phyloP scores from a whole-genome alignment of 2,797 vertebrate species.

The Columba guinea region DNA sequence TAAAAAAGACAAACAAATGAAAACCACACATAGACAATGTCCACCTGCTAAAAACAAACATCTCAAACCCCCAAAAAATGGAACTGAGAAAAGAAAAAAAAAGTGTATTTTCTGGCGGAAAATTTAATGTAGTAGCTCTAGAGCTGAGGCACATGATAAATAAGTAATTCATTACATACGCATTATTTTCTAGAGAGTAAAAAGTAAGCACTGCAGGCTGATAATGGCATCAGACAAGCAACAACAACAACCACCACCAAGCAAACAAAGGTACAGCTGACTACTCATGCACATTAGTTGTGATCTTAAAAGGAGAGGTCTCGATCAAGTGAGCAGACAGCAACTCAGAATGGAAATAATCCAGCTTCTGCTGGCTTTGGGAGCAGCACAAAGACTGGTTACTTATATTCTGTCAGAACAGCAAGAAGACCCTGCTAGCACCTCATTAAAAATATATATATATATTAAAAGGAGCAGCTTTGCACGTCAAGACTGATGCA shows the following conservation, averaged over 20 bases:
- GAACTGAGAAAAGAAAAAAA: neutral
- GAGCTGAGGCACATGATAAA: neutral
- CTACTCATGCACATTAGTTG: neutral
- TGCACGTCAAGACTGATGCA: neutral
- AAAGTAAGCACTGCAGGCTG: neutral
- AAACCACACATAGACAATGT: neutral
- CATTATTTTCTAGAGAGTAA: neutral
- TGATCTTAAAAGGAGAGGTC: slow-evolving; percentile 25
- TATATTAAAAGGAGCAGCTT: neutral
- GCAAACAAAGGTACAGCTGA: neutral
- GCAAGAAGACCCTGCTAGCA: neutral
- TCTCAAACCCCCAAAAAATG: neutral
- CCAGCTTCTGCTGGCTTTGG: neutral
- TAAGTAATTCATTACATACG: neutral
- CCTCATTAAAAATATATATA: neutral
- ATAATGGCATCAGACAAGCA: neutral
- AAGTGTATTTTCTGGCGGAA: neutral
- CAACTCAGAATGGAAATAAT: neutral
- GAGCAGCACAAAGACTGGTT: neutral
- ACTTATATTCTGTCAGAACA: neutral
- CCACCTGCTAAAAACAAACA: neutral
- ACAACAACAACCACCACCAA: neutral
- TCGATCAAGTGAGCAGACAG: neutral
- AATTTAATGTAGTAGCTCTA: neutral
- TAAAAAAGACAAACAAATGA: neutral